phyloP scores from a whole-genome alignment of 2,113 vertebrate species.

The Chunga burmeisteri region DNA sequence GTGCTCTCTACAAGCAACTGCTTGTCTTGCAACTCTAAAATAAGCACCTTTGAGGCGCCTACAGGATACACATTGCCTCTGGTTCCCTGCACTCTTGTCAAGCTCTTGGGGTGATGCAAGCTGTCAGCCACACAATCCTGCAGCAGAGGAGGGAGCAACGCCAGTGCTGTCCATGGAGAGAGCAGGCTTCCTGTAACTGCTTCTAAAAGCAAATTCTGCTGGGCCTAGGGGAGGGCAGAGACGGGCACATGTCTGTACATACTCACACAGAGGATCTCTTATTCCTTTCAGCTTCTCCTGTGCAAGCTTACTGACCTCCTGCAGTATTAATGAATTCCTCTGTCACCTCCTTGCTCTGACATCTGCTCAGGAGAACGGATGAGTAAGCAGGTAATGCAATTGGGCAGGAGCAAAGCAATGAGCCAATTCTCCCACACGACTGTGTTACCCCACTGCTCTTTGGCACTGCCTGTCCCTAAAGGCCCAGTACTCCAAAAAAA shows the following conservation, averaged over 20 bases:
- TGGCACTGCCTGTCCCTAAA: neutral
- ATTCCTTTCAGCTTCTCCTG: neutral
- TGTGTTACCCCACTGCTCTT: slow-evolving; percentile 12
- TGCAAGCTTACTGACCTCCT: slow-evolving; percentile 45
- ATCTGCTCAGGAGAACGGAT: slow-evolving; percentile 69
- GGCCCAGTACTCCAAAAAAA: neutral
- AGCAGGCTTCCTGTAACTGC: neutral
- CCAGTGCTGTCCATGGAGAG: neutral
- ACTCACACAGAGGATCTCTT: slow-evolving; percentile 1
- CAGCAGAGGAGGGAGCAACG: neutral
- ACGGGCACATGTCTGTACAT: neutral
- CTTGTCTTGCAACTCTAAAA: slow-evolving; percentile 49
- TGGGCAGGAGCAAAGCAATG: slow-evolving; percentile 57
- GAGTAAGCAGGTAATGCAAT: slow-evolving; percentile 73
- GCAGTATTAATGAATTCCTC: slow-evolving; percentile 68
- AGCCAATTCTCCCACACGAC: slow-evolving; percentile 36
- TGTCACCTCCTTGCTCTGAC: slow-evolving; percentile 68
- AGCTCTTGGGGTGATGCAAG: neutral
- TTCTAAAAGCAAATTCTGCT: slow-evolving; percentile 14
- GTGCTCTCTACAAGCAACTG: slow-evolving; percentile 56
- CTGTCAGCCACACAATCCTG: slow-evolving; percentile 1
- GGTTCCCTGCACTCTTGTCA: slow-evolving; percentile 4
- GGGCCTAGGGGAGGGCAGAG: neutral
- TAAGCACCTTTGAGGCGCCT: slow-evolving; percentile 21
- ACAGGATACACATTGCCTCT: neutral